Conservation (phyloP, 2,797 vertebrate genomes). For the Thaleichthys pacificus region DNA sequence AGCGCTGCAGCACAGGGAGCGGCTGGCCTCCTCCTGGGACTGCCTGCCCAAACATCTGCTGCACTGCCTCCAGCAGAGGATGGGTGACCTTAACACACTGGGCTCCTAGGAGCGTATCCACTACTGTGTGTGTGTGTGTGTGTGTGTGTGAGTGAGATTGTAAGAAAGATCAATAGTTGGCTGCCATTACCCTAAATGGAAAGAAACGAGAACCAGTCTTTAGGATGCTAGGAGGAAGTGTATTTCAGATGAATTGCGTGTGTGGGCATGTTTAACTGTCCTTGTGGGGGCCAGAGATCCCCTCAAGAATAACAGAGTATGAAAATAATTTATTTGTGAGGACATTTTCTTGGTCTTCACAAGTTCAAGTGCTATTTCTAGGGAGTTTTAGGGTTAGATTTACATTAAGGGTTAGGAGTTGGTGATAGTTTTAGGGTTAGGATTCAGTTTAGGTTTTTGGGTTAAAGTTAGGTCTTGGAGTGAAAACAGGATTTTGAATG, state of each 20-base stretch:
- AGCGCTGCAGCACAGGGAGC: conserved; percentile 83
- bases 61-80: conserved; percentile 84
- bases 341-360: too few relatives aligned
- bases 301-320: too few relatives aligned
- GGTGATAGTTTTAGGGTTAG: not conserved
- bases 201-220: conserved; percentile 18
- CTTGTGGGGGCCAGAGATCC: not conserved
- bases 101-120: conserved; percentile 75
- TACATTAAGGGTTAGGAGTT: too few relatives aligned
- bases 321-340: too few relatives aligned
- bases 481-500: too few relatives aligned
- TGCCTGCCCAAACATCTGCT: conserved; percentile 93
- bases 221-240: conserved; percentile 2
- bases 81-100: conserved; percentile 83
- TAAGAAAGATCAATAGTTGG: conserved; percentile 5
- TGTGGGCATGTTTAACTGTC: not conserved
- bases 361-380: too few relatives aligned
- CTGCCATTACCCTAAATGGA: conserved; percentile 4
- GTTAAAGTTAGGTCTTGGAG: too few relatives aligned
- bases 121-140: conserved; percentile 3
- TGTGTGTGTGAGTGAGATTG: not conserved
- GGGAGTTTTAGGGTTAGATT: too few relatives aligned
- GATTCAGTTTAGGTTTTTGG: too few relatives aligned
- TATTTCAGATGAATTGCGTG: not conserved
- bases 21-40: conserved; percentile 84